These are phyloP conservation scores for Diglossa cyanea DNA, from an alignment of 2,797 vertebrate species.

Conservation along the genomic window DNA sequence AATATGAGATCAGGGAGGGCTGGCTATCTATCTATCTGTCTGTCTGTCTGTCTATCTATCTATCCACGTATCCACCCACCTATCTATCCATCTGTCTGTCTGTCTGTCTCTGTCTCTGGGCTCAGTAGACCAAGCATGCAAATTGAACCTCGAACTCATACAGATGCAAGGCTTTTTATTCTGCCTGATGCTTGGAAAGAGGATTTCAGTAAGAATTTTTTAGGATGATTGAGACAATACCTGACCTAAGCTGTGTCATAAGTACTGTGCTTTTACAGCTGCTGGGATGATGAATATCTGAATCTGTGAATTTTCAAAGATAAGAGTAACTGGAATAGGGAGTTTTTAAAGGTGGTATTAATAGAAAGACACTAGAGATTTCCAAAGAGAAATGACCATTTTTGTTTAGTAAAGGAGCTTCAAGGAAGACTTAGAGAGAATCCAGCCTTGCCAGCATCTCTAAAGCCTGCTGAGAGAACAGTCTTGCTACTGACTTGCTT, in stretches of 20 bases:
- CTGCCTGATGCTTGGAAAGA: background rate
- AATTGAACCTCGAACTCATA: background rate
- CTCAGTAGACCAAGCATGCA: background rate
- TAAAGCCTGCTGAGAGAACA: background rate
- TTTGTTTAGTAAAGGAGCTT: background rate
- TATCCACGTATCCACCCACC: accelerated
- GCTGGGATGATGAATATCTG: background rate
- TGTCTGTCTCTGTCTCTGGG: accelerated
- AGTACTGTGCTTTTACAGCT: background rate
- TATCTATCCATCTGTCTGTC: accelerated
- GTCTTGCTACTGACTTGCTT: background rate
- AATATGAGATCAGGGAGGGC: background rate
- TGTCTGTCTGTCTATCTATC: accelerated
- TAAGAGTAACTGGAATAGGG: background rate
- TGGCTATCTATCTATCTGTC: accelerated
- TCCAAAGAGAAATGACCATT: background rate
- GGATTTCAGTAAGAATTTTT: background rate
- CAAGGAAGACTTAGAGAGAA: background rate
- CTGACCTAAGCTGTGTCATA: background rate
- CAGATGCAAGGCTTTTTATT: background rate
- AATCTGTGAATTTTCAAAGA: background rate
- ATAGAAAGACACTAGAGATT: background rate
- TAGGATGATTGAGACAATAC: background rate
- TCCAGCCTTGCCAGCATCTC: background rate
- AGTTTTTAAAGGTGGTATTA: background rate